Percentiles rank a stretch among this genome's conserved stretches.
Evolutionary conservation across 37 sponge, comb jelly and placozoan species (phyloP).

Genomic region (Halichondria panicea): DNA sequence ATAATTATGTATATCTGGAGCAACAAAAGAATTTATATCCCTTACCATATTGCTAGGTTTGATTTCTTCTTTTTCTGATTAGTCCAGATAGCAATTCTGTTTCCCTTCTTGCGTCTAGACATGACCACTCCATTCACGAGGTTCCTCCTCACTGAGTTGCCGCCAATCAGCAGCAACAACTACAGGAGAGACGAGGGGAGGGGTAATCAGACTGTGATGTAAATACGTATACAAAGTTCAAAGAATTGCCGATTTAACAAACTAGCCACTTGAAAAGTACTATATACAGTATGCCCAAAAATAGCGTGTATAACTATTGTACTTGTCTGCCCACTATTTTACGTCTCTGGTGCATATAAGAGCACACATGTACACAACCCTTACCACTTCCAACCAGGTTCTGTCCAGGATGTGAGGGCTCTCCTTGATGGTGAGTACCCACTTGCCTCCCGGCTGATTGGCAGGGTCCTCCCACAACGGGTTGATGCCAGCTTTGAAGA

Average conservation of each 20-base stretch:
- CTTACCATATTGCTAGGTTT: slow-evolving; percentile 62
- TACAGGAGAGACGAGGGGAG: slow-evolving; percentile 3
- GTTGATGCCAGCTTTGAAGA: slow-evolving; percentile 59
- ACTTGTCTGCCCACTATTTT: not conserved
- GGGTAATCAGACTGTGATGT: not conserved
- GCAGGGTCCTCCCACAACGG: slow-evolving; percentile 72
- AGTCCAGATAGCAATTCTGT: slow-evolving; percentile 71
- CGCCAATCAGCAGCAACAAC: slow-evolving; percentile 58
- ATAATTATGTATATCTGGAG: not conserved
- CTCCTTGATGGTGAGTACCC: slow-evolving; percentile 59
- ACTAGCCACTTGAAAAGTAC: not conserved
- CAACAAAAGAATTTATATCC: not conserved
- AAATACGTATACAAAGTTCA: not conserved
- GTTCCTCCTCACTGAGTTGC: slow-evolving; percentile 5
- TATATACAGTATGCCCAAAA: not conserved
- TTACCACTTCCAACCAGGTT: slow-evolving; percentile 65
- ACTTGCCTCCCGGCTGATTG: slow-evolving; percentile 61
- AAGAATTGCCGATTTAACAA: not conserved
- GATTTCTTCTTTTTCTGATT: slow-evolving; percentile 9
- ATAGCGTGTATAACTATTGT: not conserved
- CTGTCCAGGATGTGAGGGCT: slow-evolving; percentile 15
- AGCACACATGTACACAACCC: not conserved
- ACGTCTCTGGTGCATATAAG: not conserved
- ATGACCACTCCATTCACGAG: slow-evolving; percentile 53
- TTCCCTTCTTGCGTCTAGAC: slow-evolving; percentile 57